Conservation (phyloP, 2,113 vertebrate species). For the Macrotus californicus region DNA sequence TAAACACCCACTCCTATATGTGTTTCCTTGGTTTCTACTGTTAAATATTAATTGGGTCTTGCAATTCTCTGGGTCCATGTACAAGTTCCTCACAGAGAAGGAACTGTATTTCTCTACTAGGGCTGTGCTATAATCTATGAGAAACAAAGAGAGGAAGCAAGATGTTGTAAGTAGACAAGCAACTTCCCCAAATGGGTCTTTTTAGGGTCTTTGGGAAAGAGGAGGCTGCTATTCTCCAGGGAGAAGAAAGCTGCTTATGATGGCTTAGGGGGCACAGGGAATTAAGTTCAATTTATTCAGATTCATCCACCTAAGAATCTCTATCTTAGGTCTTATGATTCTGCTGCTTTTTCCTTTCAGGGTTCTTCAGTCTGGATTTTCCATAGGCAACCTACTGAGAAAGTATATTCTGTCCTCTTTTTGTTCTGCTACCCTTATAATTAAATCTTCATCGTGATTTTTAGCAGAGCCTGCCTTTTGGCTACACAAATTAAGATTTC, state of each 20-base stretch:
- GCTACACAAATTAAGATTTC: not conserved
- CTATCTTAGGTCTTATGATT: not conserved
- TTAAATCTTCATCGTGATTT: not conserved
- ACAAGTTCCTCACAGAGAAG: not conserved
- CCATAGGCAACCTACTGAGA: not conserved
- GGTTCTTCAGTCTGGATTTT: not conserved
- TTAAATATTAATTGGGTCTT: not conserved
- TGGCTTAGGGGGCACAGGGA: not conserved
- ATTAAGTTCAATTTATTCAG: not conserved
- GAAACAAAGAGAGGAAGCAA: not conserved
- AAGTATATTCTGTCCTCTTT: not conserved
- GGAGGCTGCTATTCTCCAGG: not conserved
- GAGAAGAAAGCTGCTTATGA: not conserved
- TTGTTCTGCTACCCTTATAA: not conserved
- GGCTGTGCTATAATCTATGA: not conserved
- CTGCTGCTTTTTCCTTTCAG: not conserved
- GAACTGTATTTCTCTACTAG: not conserved
- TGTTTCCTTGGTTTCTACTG: not conserved
- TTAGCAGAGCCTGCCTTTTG: not conserved
- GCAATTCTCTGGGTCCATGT: not conserved
- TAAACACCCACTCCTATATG: not conserved
- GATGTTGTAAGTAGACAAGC: not conserved
- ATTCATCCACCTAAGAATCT: not conserved
- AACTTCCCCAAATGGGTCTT: not conserved
- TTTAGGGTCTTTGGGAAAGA: not conserved